Conservation (phyloP, 1,140 invertebrate genomes). For the Apis dorsata region DNA sequence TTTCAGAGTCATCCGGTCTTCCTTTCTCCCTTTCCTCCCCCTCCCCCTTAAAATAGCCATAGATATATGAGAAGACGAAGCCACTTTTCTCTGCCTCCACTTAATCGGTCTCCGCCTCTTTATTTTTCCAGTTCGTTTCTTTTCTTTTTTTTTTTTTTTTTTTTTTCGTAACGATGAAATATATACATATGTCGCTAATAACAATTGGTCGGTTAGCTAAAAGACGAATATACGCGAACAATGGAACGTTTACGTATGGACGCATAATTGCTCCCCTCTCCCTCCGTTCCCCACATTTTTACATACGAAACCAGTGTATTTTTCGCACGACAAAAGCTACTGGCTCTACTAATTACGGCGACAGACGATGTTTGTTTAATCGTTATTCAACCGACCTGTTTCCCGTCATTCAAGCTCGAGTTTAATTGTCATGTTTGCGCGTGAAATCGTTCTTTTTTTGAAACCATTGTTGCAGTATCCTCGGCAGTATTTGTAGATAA, state of each 20-base stretch:
- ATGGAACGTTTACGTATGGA: neutral
- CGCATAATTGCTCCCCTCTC: neutral
- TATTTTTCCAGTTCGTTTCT: slow-evolving; percentile 24
- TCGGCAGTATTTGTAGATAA: neutral
- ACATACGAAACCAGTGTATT: no score
- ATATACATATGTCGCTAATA: slow-evolving; percentile 2
- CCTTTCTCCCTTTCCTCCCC: neutral
- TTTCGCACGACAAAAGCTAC: neutral
- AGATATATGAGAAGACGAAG: slow-evolving; percentile 7
- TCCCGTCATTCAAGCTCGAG: neutral
- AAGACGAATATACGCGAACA: neutral
- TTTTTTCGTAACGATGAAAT: slow-evolving; percentile 27
- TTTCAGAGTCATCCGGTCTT: neutral
- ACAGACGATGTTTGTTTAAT: neutral
- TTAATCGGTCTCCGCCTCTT: neutral
- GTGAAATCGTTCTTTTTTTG: neutral
- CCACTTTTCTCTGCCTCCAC: neutral
- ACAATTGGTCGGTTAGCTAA: neutral
- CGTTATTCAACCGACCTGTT: no score
- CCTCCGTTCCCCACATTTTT: neutral
- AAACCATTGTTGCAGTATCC: neutral
- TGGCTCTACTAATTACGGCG: neutral
- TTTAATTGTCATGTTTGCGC: neutral
- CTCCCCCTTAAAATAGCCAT: neutral
- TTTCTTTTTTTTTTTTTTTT: neutral